Conservation (phyloP, 2,797 vertebrate species). For the Apogon hyalosoma region DNA sequence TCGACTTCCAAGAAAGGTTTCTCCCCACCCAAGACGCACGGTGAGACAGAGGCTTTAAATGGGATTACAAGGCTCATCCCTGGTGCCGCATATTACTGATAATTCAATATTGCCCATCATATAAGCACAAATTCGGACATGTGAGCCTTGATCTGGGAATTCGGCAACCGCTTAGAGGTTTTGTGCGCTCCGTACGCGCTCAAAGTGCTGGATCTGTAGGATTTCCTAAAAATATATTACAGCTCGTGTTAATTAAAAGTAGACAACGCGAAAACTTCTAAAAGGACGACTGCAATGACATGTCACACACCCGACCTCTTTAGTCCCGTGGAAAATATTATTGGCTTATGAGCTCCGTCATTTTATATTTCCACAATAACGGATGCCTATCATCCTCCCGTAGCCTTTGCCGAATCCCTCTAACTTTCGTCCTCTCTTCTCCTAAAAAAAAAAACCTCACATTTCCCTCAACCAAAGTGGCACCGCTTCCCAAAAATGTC, state of each 20-base stretch:
- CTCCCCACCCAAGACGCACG: constrained; percentile 60
- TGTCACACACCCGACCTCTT: constrained; percentile 41
- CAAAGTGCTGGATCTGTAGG: constrained; percentile 21
- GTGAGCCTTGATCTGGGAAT: constrained; percentile 29
- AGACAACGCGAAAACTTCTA: constrained; percentile 17
- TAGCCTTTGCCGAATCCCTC: constrained; percentile 42
- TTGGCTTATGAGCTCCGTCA: constrained; percentile 52
- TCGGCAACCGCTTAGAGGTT: background rate
- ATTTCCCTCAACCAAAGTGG: background rate
- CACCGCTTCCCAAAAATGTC: constrained; percentile 26
- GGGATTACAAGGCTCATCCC: constrained; percentile 63
- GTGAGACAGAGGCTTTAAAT: constrained; percentile 57
- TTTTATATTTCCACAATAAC: constrained; percentile 62
- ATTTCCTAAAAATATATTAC: constrained; percentile 12
- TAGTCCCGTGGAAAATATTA: constrained; percentile 25
- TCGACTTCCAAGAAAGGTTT: constrained; percentile 61
- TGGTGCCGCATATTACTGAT: constrained; percentile 56
- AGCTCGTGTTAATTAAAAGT: background rate
- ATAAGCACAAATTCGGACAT: constrained; percentile 25
- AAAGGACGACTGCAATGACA: constrained; percentile 28
- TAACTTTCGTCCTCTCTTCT: constrained; percentile 66
- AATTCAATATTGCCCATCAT: constrained; percentile 45
- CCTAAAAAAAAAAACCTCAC: constrained; percentile 2
- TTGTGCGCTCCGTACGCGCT: background rate
- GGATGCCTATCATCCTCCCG: constrained; percentile 38